Evolutionary conservation across 2,797 vertebrate genomes (phyloP).

Genomic region (Cryptoblepharus egeriae): DNA sequence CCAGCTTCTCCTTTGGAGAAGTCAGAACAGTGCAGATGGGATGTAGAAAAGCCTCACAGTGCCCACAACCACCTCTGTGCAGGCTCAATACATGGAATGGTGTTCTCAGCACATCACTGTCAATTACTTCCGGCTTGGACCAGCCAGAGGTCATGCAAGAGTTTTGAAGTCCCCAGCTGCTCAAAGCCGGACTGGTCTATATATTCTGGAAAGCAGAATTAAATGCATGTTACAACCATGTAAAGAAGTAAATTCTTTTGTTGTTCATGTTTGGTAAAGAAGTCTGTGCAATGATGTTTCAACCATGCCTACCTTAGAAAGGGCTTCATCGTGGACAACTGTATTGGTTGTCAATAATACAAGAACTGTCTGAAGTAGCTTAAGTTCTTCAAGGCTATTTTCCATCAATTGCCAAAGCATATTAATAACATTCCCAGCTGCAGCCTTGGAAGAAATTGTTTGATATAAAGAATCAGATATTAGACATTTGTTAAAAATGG

Average conservation of each 20-base stretch:
- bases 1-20: too few relatives aligned
- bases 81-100: too few relatives aligned
- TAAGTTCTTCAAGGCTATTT: slow-evolving; percentile 96
- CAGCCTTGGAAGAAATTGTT: slow-evolving; percentile 81
- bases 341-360: slow-evolving; percentile 98
- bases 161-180: too few relatives aligned
- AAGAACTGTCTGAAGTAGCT: slow-evolving; percentile 95
- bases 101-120: too few relatives aligned
- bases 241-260: background rate
- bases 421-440: slow-evolving; percentile 98
- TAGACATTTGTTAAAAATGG: background rate
- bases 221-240: too few relatives aligned
- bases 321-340: slow-evolving; percentile 90
- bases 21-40: too few relatives aligned
- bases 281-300: background rate
- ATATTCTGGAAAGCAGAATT: background rate
- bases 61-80: too few relatives aligned
- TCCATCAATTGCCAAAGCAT: slow-evolving; percentile 99
- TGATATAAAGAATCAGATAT: slow-evolving; percentile 24
- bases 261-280: background rate
- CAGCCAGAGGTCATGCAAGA: too few relatives aligned
- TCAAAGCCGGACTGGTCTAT: too few relatives aligned
- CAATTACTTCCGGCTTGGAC: too few relatives aligned
- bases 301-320: slow-evolving; percentile 82
- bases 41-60: too few relatives aligned